A percentile compares a stretch with the other conserved stretches of the same genome.
These are phyloP conservation scores for Nycticebus coucang DNA, from an alignment of 2,113 vertebrate species.

Conservation along the genomic window DNA sequence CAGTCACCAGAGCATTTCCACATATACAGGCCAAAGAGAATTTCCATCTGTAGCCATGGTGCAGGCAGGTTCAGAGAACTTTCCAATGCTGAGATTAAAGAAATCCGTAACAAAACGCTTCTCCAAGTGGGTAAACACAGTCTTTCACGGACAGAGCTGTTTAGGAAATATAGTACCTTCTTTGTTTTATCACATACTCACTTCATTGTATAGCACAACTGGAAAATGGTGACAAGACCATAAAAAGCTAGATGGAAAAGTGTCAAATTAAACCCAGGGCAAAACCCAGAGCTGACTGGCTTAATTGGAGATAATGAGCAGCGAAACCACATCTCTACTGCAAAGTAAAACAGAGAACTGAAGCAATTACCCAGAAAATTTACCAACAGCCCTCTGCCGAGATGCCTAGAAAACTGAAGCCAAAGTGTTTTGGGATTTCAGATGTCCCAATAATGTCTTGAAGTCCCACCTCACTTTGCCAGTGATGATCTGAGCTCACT, in stretches of 20 bases:
- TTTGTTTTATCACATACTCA: slow-evolving; percentile 50
- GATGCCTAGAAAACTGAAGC: not conserved
- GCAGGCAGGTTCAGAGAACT: slow-evolving; percentile 4
- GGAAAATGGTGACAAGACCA: slow-evolving; percentile 43
- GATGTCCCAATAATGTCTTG: not conserved
- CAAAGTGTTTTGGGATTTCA: not conserved
- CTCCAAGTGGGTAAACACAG: slow-evolving; percentile 8
- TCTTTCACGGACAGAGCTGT: not conserved
- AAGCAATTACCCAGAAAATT: slow-evolving; percentile 55
- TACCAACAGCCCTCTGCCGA: not conserved
- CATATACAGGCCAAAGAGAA: not conserved
- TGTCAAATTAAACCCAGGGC: slow-evolving; percentile 51
- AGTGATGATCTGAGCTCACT: not conserved
- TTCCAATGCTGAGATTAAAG: slow-evolving; percentile 6
- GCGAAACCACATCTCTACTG: slow-evolving; percentile 51
- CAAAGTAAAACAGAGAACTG: slow-evolving; percentile 39
- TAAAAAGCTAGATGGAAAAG: slow-evolving; percentile 58
- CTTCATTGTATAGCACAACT: slow-evolving; percentile 19
- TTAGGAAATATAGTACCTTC: slow-evolving; percentile 34
- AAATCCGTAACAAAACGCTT: slow-evolving; percentile 14
- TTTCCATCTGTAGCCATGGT: not conserved
- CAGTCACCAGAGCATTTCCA: not conserved
- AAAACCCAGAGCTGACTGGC: slow-evolving; percentile 50
- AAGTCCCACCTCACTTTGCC: not conserved
- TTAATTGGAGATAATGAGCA: slow-evolving; percentile 55